Conservation (phyloP, 2,888 invertebrate genomes). For the Cataglyphis cursor region DNA sequence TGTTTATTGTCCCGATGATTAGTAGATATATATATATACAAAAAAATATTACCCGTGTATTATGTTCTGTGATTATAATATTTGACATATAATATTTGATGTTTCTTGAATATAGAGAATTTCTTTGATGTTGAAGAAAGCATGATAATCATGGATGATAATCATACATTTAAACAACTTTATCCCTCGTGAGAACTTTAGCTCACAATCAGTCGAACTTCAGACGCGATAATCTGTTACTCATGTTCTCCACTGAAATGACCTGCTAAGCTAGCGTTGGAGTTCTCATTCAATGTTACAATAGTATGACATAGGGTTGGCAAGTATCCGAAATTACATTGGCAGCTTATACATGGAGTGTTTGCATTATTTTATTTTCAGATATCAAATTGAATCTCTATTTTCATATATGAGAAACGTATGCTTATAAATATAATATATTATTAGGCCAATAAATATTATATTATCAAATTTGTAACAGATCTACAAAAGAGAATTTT, state of each 20-base stretch:
- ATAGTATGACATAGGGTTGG: conserved; percentile 22
- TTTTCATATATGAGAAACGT: neutral
- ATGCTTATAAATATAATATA: neutral
- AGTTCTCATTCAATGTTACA: conserved; percentile 43
- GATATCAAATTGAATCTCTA: neutral
- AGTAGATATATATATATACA: neutral
- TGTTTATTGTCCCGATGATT: neutral
- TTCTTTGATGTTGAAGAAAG: conserved; percentile 36
- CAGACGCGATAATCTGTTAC: conserved; percentile 52
- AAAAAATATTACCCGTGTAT: neutral
- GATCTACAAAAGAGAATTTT: neutral
- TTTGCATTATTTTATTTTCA: conserved; percentile 33
- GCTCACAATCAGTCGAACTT: conserved; percentile 36
- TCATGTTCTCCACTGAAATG: conserved; percentile 26
- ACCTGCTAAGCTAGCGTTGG: conserved; percentile 37
- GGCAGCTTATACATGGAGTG: conserved; percentile 26
- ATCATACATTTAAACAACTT: conserved; percentile 26
- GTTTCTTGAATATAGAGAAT: conserved; percentile 24
- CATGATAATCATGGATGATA: conserved; percentile 13
- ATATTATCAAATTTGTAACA: neutral
- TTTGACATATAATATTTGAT: neutral
- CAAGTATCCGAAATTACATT: conserved; percentile 42
- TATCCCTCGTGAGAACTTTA: conserved; percentile 38
- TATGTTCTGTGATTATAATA: neutral
- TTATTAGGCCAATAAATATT: neutral